A percentile compares a stretch with the other conserved stretches of the same genome.
These are phyloP conservation scores for Scomberomorus guttatus DNA, from an alignment of 2,797 vertebrate species.

Conservation along the genomic window DNA sequence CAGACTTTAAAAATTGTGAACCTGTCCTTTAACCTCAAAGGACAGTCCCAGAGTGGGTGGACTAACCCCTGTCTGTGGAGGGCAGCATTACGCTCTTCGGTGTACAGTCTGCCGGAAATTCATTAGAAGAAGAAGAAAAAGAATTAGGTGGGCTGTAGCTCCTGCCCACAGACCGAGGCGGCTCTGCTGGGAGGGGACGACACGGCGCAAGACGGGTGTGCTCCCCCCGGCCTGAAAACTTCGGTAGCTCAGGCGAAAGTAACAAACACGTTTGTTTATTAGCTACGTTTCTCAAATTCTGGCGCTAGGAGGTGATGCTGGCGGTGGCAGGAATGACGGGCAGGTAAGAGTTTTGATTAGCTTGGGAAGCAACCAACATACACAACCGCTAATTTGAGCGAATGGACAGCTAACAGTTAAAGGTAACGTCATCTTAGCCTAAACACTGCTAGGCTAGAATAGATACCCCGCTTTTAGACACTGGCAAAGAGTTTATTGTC, in stretches of 20 bases:
- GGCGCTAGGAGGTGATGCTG: slow-evolving; percentile 78
- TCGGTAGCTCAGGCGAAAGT: background rate
- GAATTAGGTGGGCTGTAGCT: background rate
- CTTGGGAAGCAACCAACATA: background rate
- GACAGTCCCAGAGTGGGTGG: slow-evolving; percentile 23
- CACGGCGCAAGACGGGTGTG: background rate
- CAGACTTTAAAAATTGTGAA: too few species aligned
- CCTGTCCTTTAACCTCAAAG: too few species aligned
- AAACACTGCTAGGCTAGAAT: background rate
- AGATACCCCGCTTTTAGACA: background rate
- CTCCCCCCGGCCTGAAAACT: background rate
- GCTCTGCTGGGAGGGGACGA: slow-evolving; percentile 3
- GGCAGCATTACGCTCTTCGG: too few species aligned
- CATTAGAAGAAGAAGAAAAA: too few species aligned
- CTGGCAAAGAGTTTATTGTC: rapidly evolving
- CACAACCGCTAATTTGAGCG: slow-evolving; percentile 2
- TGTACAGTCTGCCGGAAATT: too few species aligned
- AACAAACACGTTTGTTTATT: background rate
- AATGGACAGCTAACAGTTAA: slow-evolving; percentile 11
- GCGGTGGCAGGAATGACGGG: slow-evolving; percentile 86
- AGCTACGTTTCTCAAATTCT: background rate
- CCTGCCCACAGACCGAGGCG: background rate
- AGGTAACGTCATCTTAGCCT: slow-evolving; percentile 40
- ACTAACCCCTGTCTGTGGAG: too few species aligned
- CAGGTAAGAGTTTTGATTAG: slow-evolving; percentile 71